Conservation (phyloP, 2,797 vertebrate species). For the Myripristis jacobus region DNA sequence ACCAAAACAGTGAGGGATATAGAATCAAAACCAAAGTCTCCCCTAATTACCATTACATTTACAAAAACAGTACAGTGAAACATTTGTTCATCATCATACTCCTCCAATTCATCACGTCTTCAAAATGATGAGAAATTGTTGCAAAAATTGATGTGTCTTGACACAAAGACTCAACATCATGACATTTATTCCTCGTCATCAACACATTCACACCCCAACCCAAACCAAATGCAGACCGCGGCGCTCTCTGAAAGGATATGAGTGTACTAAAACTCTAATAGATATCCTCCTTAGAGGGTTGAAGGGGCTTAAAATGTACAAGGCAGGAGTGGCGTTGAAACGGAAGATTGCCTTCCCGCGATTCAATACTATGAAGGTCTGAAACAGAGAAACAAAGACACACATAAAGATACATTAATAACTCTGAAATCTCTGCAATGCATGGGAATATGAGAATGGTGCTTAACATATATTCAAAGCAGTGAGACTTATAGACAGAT, state of each 20-base stretch:
- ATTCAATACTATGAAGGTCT: constrained; percentile 99
- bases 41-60: not conserved
- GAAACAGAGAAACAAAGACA: not conserved
- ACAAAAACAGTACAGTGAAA: not conserved
- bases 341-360: constrained; percentile 93
- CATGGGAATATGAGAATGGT: too few relatives aligned
- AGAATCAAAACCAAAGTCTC: not conserved
- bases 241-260: constrained; percentile 94
- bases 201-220: constrained; percentile 41
- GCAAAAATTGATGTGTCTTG: not conserved
- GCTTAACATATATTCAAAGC: too few relatives aligned
- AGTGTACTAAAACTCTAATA: constrained; percentile 97
- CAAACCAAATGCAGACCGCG: constrained; percentile 26
- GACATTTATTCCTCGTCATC: constrained; percentile 15
- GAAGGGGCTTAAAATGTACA: constrained; percentile 96
- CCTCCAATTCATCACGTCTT: not conserved
- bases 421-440: constrained; percentile 1
- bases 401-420: constrained; percentile 6
- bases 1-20: not conserved
- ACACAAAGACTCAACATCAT: constrained; percentile 6
- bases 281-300: constrained; percentile 96
- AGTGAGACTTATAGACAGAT: too few relatives aligned
- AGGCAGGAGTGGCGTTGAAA: constrained; percentile 95
- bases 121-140: not conserved
- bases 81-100: not conserved